Base-by-base conservation (phyloP, 2,113 vertebrate genomes). In the Saguinus imperator region DNA sequence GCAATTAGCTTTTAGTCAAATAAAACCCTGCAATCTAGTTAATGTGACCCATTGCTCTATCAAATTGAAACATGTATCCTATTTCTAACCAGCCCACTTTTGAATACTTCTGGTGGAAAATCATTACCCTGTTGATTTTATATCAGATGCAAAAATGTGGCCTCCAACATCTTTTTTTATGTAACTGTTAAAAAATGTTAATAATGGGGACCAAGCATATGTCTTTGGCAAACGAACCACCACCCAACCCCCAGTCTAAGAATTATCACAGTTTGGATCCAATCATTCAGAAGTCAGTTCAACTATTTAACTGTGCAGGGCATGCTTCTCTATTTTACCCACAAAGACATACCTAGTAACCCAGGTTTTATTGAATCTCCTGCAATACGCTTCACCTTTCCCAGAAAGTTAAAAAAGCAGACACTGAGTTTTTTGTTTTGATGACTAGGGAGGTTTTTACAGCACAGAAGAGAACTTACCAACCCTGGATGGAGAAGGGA, bases 341-440 rank as follows among this genome's bases (percentile, higher is more conserved):
- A 43, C 14, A 80, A 64, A 94, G 11, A n/a, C 13, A 55, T 70
- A 83, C 8, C 3, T 50, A 29, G 23, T 75, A 75, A 91, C 81
- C 50, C 64, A 79, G 17, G 40, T 58, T 79, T 86, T 45, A 95
- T 11, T 68, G 40, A 58, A 85, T 77, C 82, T 77, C 27, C 35
- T 80, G 86, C 20, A 92, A 70, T 29, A 84, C 6, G 48, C 11
- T 48, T 87, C 55, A 61, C 10, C 25, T 77, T 86, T 91, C 40
- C 32, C 29, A 95, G 66, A 91, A 95, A 94, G 20, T 66, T 73
- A 87, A 91, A 64, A 64, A 77, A 91, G 52, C 21, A 76, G 79
- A 45, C 45, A 72, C 9, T 50, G 20, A n/a, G 14, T 57, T 50
- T 84, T 80, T 52, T 80, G 17, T 85, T 81, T 77, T 75, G 45